Conservation (phyloP, 2,797 vertebrate genomes). For the Parauchenoglanis punctatus region DNA sequence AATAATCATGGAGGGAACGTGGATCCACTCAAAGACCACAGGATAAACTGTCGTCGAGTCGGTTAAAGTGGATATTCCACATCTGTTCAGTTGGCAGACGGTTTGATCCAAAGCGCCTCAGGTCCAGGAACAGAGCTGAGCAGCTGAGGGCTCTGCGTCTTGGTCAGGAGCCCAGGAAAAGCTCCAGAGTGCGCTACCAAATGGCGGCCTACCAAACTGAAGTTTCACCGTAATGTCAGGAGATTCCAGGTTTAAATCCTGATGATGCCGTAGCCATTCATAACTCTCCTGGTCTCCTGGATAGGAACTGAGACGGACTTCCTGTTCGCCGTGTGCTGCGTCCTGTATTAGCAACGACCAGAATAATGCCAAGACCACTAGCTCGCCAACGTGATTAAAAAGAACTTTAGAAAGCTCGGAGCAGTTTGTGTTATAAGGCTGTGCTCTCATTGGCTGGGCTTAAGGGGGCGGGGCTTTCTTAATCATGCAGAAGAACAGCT, state of each 20-base stretch:
- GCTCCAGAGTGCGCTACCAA: neutral
- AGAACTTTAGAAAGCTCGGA: neutral
- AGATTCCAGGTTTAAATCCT: neutral
- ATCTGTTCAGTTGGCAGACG: neutral
- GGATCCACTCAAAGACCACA: neutral
- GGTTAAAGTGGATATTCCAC: conserved; percentile 14
- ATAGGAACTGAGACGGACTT: neutral
- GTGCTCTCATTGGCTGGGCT: neutral
- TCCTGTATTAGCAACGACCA: neutral
- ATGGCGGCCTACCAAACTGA: neutral
- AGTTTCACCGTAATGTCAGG: neutral
- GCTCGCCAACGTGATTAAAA: neutral
- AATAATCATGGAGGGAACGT: neutral
- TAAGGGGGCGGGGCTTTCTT: neutral
- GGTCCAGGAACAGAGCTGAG: conserved; percentile 15
- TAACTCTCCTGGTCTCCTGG: neutral
- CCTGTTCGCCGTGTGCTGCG: neutral
- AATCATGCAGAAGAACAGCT: neutral
- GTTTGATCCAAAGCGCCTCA: conserved; percentile 14
- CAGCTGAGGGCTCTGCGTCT: neutral
- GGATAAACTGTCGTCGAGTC: neutral
- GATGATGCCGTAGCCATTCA: neutral
- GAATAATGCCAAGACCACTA: neutral
- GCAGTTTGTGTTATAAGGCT: neutral
- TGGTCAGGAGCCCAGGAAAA: neutral